phyloP scores from a whole-genome alignment of 2,888 invertebrate genomes.

The Apamea epomidion region DNA sequence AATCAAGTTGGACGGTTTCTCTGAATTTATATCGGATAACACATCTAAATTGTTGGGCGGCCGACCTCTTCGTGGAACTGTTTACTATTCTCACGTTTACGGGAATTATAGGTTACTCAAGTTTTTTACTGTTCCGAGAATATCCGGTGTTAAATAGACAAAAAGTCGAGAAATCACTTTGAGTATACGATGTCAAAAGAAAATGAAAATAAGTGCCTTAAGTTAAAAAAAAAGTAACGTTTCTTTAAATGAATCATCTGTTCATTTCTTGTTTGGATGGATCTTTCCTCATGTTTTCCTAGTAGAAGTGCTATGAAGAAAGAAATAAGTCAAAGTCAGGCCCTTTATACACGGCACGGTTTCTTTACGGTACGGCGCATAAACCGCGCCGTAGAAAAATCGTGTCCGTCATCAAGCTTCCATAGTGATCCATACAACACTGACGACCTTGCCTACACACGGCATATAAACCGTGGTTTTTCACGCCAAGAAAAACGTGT shows the following conservation, averaged over 20 bases:
- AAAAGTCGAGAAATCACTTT: too few species aligned
- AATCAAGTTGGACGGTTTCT: conserved; percentile 49
- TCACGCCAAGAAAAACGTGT: too few species aligned
- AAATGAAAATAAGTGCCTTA: not conserved
- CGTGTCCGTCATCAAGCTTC: not conserved
- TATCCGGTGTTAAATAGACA: not conserved
- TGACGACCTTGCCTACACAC: too few species aligned
- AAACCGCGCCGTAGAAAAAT: not conserved
- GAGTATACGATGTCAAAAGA: not conserved
- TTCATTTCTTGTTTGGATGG: not conserved
- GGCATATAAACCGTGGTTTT: too few species aligned
- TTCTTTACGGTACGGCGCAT: not conserved
- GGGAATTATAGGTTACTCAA: conserved; percentile 18
- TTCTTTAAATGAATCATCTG: not conserved
- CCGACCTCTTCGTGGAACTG: conserved; percentile 8
- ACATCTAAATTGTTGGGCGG: not conserved
- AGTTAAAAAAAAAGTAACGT: not conserved
- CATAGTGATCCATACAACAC: not conserved
- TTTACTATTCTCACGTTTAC: conserved; percentile 30
- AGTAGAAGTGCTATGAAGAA: not conserved
- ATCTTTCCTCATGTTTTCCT: not conserved
- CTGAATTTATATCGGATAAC: conserved; percentile 40
- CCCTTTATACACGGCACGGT: too few species aligned
- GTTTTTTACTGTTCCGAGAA: not conserved
- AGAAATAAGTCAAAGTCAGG: not conserved